Conservation (phyloP, 2,797 vertebrate genomes). For the Clarias laeviceps region DNA sequence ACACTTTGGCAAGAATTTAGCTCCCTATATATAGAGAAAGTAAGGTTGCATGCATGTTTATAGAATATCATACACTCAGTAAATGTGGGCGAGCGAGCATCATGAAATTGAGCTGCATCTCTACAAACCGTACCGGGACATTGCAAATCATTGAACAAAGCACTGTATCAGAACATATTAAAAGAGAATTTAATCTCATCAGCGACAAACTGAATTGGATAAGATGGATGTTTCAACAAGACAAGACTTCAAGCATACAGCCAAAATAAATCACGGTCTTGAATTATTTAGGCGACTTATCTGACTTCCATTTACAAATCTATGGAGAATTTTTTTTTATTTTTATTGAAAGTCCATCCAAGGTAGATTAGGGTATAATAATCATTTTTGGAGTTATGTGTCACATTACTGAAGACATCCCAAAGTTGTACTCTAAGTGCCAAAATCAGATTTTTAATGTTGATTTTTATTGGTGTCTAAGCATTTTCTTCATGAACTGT, state of each 20-base stretch:
- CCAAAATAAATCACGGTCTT: not conserved
- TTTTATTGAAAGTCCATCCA: not conserved
- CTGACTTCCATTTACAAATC: not conserved
- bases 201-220: not conserved
- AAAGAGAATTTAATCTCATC: not conserved
- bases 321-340: not conserved
- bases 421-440: not conserved
- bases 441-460: too few relatives aligned
- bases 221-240: not conserved
- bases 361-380: not conserved
- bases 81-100: not conserved
- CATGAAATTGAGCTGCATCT: not conserved
- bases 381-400: not conserved
- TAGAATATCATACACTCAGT: not conserved
- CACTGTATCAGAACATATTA: not conserved
- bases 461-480: not conserved
- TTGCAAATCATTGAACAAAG: not conserved
- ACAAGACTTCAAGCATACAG: not conserved
- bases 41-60: not conserved
- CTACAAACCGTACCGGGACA: not conserved
- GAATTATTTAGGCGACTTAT: not conserved
- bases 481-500: not conserved
- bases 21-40: not conserved
- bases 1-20: not conserved
- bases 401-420: not conserved